Percentiles rank a stretch among this genome's conserved stretches.
Conservation (phyloP, 2,797 vertebrate genomes). For the Lycodopsis pacificus region DNA sequence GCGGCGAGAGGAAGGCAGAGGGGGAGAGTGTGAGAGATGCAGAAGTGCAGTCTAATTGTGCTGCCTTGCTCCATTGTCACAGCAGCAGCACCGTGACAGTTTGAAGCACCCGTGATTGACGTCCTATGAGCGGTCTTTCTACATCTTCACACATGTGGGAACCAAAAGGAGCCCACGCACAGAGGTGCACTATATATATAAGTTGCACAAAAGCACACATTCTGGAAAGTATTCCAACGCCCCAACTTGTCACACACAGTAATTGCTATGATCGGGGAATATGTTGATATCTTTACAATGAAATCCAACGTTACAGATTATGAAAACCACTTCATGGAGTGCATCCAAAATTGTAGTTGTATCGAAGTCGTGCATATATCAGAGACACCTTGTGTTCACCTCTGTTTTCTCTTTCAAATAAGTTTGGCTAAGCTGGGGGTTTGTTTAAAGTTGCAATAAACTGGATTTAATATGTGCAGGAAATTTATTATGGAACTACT, state of each 20-base stretch:
- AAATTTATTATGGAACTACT: background rate
- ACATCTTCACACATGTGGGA: conserved; percentile 17
- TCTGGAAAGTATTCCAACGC: background rate
- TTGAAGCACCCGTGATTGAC: conserved; percentile 65
- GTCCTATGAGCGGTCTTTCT: conserved; percentile 58
- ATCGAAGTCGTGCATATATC: background rate
- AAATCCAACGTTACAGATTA: background rate
- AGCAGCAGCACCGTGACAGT: conserved; percentile 42
- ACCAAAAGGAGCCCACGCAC: conserved; percentile 7
- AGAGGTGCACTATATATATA: background rate
- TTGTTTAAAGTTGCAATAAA: background rate
- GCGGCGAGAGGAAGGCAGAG: background rate
- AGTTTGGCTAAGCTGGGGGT: background rate
- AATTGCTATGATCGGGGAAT: background rate
- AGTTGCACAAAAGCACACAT: background rate
- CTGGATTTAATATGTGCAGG: background rate
- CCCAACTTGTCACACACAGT: background rate
- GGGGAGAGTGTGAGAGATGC: background rate
- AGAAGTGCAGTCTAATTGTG: conserved; percentile 56
- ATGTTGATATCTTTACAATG: no score
- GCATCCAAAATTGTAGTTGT: background rate
- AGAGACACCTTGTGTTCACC: background rate
- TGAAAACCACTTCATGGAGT: background rate
- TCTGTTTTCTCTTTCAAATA: background rate
- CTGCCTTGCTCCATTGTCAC: conserved; percentile 48